phyloP scores from a whole-genome alignment of 2,113 vertebrate species.

The Zosterops japonicus region DNA sequence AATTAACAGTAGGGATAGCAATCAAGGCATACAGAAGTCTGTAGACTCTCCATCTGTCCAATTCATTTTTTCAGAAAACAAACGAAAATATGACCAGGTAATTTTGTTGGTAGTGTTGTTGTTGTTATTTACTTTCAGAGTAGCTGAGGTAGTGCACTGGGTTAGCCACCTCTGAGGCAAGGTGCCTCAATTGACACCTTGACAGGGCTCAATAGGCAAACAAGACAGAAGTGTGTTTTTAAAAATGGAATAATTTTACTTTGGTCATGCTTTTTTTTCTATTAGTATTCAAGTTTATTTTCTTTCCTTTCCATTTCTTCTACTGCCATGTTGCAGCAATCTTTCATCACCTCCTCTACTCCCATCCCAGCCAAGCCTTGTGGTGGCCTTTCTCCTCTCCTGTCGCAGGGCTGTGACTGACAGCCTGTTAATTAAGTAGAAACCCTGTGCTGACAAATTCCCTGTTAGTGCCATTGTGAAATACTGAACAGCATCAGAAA shows the following conservation, averaged over 20 bases:
- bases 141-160: neutral
- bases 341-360: neutral
- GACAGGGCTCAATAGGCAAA: neutral
- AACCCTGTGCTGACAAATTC: slow-evolving; percentile 9
- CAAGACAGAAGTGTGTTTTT: neutral
- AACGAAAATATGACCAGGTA: accelerated
- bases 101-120: neutral
- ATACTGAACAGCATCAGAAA: slow-evolving; percentile 29
- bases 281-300: neutral
- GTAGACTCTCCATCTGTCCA: neutral
- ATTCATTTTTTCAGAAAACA: neutral
- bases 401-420: neutral
- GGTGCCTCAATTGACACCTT: neutral
- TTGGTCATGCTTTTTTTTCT: neutral
- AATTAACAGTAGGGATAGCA: neutral
- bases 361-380: neutral
- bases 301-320: neutral
- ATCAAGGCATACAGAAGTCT: neutral
- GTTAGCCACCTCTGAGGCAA: neutral
- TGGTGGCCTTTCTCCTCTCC: neutral
- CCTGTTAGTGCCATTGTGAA: slow-evolving; percentile 15
- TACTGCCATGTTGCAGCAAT: neutral
- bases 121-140: neutral
- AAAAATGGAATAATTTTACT: neutral
- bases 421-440: neutral